Evolutionary conservation across 2,888 invertebrate genomes (phyloP).

Genomic region (Mermis nigrescens): DNA sequence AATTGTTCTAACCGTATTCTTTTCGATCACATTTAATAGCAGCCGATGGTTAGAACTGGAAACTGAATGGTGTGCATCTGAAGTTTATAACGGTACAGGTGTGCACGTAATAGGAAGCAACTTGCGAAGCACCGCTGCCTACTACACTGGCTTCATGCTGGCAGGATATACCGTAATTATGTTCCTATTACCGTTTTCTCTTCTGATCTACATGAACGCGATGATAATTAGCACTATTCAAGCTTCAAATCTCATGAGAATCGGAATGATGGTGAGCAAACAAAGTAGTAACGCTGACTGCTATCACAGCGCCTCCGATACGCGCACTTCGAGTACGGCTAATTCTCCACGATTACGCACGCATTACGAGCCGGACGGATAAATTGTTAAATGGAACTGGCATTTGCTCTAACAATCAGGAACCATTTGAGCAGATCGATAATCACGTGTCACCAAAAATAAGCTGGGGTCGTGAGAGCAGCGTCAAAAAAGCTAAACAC

Average conservation of each 20-base stretch:
- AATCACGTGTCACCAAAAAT: too few species aligned
- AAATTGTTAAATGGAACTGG: too few species aligned
- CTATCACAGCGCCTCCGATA: not conserved
- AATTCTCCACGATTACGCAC: too few species aligned
- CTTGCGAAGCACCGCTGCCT: not conserved
- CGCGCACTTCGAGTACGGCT: not conserved
- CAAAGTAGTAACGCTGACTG: not conserved
- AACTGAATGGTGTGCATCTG: not conserved
- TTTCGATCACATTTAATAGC: not conserved
- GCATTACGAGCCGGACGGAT: too few species aligned
- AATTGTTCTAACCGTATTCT: not conserved
- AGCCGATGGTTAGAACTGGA: not conserved
- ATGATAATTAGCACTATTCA: not conserved
- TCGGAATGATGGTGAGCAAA: not conserved
- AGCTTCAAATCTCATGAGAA: not conserved
- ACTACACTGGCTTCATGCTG: not conserved
- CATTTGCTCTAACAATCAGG: too few species aligned
- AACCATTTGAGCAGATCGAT: too few species aligned
- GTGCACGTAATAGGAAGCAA: not conserved
- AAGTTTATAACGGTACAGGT: not conserved
- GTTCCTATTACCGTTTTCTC: not conserved
- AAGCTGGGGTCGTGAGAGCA: too few species aligned
- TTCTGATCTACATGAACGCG: conserved; percentile 4
- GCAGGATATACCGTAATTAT: not conserved
- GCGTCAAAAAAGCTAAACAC: too few species aligned